Base-by-base conservation (phyloP, 2,113 vertebrate genomes). In the Brachirus orientalis region DNA sequence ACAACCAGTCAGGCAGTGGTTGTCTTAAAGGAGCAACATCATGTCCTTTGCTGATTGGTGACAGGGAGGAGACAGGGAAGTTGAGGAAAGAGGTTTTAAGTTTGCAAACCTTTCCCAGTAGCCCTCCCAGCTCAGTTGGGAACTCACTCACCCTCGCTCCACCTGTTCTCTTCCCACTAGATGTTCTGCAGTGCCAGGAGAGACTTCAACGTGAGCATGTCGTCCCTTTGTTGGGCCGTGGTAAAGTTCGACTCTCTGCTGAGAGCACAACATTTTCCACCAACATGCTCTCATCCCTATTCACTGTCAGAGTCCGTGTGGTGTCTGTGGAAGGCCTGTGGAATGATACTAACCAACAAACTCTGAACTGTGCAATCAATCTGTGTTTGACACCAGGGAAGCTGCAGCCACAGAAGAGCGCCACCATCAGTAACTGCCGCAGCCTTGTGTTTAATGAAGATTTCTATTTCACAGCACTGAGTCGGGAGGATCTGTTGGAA, bases 391-490 rank as follows among this genome's bases (percentile, higher is more conserved):
- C 53, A 13, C 93, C 93, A 0, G 93, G 92, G 54, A 92, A 90
- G 68, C 75, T 86, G 46, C 92, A 94, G 80, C 74, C 66, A 8
- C 92, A 93, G 79, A 58, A 89, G 69, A 92, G 92, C 8, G 76
- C 92, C 70, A 89, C 72, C 75, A 86, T 92, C 79, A 89, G 72
- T 72, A 91, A 92, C 73, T 87, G 89, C 73, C 57, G 65, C 17
- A 74, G 63, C 48, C 92, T 86, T 2, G 83, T 91, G 58, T 93
- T 94, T 53, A 92, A 93, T 63, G 92, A 94, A 72, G 92, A 93
- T 46, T 94, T 94, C 80, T 93, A 87, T 80, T 94, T 93, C 57
- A 91, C 84, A 8, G 85, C 88, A 37, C 88, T 91, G 44, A 81
- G 63, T n/a, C 74, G 58, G 3, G 69, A 83, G 8, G 75, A 74